These are phyloP conservation scores for Epizoanthus rinbou DNA, from an alignment of 92 coral and sea anemone species.

Conservation along the genomic window DNA sequence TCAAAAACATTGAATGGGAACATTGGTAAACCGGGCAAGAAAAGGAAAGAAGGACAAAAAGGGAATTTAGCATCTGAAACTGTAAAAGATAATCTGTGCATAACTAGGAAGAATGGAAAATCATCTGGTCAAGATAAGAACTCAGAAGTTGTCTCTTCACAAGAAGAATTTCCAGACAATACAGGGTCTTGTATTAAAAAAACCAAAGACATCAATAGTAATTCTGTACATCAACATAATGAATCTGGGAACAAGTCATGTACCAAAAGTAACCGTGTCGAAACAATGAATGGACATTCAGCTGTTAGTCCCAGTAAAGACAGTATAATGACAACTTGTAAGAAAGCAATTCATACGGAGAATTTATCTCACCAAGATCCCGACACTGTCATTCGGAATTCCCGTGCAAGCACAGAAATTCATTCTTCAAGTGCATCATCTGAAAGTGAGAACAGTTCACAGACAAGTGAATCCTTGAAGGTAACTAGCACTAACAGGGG, in stretches of 20 bases:
- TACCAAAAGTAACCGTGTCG: not conserved
- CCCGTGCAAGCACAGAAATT: not conserved
- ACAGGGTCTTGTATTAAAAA: not conserved
- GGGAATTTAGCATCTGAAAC: not conserved
- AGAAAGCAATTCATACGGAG: not conserved
- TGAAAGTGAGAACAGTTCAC: not conserved
- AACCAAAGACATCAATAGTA: not conserved
- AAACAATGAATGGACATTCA: not conserved
- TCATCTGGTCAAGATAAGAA: not conserved
- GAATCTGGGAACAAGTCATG: not conserved
- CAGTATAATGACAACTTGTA: not conserved
- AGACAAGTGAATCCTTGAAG: not conserved
- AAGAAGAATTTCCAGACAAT: not conserved
- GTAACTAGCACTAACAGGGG: not conserved
- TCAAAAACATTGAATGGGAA: not conserved
- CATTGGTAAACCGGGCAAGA: slow-evolving; percentile 17
- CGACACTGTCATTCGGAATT: not conserved
- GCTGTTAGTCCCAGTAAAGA: not conserved
- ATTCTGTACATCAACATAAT: not conserved
- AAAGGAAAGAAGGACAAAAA: slow-evolving; percentile 28
- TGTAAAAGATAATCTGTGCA: not conserved
- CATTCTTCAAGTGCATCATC: not conserved
- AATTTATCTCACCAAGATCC: not conserved
- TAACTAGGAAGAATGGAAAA: not conserved
- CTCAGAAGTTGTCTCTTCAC: not conserved